Evolutionary conservation across 2,888 invertebrate species (phyloP), one percentile per base, ranked within the genome.

Genomic region (Drosophila differens): DNA sequence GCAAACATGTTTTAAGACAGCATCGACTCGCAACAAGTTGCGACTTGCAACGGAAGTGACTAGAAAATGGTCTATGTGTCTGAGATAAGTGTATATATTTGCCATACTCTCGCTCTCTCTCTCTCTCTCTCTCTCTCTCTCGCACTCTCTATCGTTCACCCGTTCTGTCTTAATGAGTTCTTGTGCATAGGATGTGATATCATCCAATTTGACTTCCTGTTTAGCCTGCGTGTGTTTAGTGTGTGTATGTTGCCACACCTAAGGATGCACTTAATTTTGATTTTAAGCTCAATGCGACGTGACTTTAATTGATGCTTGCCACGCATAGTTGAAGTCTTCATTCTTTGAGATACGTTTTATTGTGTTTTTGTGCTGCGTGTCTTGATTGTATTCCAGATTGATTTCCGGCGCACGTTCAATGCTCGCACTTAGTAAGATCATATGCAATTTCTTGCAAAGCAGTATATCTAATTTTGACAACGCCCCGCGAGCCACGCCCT

Each of bases 141-240:
- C 51, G 32, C 41, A 55, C 32, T 35, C 37, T 9, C 28, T 54
- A 0, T 6, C 4, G 4, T n/a, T 37, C n/a, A 30, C 25, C 30
- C n/a, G 28, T 49, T 51, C 32, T 28, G 22, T 6, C 39, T 44
- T 86, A 89, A 89, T 89, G 72, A 82, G 74, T 60, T 73, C 74
- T 71, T 44, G 55, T 65, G 63, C 59, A 74, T 75, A 72, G 85
- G 85, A 89, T 90, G 81, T 73, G 76, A 82, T 83, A 77, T 75
- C 83, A 67, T 81, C 57, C 83, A 78, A 81, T 79, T 82, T 70
- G 72, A 83, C 89, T 90, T 85, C 85, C 85, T 90, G 85, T 70
- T 76, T 66, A 35, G 47, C 41, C 39, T 57, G 25, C 51, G 55
- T 52, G n/a, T 41, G n/a, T 16, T 47, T 47, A 33, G 37, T 37